A percentile compares a stretch with the other conserved stretches of the same genome.
phyloP scores from a whole-genome alignment of 30 jellyfish, hydroid and myxozoan genomes.

The Hydractinia echinata region DNA sequence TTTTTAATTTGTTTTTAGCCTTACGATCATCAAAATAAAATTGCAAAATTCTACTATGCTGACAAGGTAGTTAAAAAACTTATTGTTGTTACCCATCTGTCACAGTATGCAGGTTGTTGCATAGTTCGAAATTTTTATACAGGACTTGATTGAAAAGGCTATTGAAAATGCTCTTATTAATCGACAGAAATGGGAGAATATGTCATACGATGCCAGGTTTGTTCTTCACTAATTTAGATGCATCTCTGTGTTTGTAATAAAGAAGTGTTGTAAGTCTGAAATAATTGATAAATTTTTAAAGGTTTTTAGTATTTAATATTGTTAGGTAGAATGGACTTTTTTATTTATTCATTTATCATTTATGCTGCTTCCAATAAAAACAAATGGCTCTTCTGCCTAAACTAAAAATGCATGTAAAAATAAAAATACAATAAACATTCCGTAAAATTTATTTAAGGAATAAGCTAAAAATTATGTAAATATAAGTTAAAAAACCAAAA shows the following conservation, averaged over 20 bases:
- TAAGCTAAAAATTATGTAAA: no score
- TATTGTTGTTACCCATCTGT: neutral
- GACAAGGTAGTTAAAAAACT: conserved; percentile 60
- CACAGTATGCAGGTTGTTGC: neutral
- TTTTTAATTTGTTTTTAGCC: conserved; percentile 51
- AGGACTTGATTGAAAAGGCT: conserved; percentile 87
- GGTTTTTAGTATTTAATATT: no score
- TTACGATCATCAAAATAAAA: conserved; percentile 58
- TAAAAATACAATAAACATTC: no score
- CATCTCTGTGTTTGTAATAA: neutral
- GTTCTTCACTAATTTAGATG: neutral
- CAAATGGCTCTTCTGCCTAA: no score
- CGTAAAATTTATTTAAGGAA: no score
- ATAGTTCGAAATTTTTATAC: neutral
- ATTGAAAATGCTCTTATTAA: conserved; percentile 72
- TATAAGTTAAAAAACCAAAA: no score
- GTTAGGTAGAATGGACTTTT: no score
- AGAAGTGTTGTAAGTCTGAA: no score
- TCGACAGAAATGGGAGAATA: conserved; percentile 89
- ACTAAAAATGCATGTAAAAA: no score
- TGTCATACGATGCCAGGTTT: conserved; percentile 92
- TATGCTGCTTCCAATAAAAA: no score
- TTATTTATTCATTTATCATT: no score
- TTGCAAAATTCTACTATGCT: conserved; percentile 88
- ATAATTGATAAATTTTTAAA: no score